Conservation (phyloP, 53 echinoderm and acorn worm species). For the Apostichopus leukothele region DNA sequence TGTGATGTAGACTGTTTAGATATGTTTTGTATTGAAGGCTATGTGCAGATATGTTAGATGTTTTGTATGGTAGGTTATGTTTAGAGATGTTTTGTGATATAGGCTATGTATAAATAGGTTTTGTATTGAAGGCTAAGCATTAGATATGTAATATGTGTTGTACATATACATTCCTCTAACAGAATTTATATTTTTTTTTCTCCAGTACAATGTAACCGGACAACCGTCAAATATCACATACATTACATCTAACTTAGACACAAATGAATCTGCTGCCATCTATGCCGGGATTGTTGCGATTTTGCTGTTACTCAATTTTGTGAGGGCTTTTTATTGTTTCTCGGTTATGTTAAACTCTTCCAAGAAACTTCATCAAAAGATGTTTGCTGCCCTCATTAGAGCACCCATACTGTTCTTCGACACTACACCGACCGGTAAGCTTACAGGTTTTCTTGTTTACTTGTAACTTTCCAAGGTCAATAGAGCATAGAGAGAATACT, state of each 20-base stretch:
- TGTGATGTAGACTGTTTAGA: too few relatives aligned
- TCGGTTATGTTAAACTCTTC: conserved; percentile 58
- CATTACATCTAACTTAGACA: conserved; percentile 35
- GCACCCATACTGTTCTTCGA: conserved; percentile 78
- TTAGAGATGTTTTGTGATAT: too few relatives aligned
- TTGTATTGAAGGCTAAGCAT: too few relatives aligned
- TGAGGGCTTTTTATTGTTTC: conserved; percentile 58
- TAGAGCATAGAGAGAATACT: too few relatives aligned
- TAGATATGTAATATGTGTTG: too few relatives aligned
- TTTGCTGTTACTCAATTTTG: conserved; percentile 20
- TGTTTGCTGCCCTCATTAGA: conserved; percentile 64
- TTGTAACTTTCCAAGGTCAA: too few relatives aligned
- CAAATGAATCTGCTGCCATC: conserved; percentile 51
- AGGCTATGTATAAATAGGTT: too few relatives aligned
- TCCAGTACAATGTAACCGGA: conserved; percentile 1
- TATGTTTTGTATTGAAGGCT: too few relatives aligned
- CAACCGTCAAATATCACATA: not conserved
- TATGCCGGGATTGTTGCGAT: conserved; percentile 35
- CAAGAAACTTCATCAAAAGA: conserved; percentile 64
- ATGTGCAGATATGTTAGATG: too few relatives aligned
- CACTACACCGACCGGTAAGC: conserved; percentile 71
- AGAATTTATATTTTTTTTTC: not conserved
- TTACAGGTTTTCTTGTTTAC: not conserved
- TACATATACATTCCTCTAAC: too few relatives aligned
- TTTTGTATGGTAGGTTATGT: too few relatives aligned